Conservation (phyloP, 2,888 invertebrate species). For the Bombyx huttoni region DNA sequence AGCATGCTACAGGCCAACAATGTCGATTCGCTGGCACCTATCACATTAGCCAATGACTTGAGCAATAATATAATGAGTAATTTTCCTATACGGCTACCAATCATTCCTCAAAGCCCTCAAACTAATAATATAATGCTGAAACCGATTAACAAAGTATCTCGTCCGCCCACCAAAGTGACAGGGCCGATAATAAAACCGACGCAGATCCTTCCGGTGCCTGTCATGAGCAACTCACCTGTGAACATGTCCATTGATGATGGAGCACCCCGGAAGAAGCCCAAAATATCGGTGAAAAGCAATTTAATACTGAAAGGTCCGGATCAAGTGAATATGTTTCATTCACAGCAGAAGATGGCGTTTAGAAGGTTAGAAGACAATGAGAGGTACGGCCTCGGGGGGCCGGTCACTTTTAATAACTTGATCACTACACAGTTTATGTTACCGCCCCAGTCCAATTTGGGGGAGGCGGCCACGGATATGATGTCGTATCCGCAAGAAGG, state of each 20-base stretch:
- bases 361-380: constrained; percentile 54
- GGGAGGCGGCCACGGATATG: constrained; percentile 47
- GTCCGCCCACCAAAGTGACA: constrained; percentile 45
- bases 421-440: constrained; percentile 63
- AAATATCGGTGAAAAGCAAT: constrained; percentile 68
- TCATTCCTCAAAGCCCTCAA: constrained; percentile 36
- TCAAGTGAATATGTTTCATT: constrained; percentile 63
- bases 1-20: constrained; percentile 37
- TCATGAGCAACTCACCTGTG: constrained; percentile 51
- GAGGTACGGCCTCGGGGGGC: constrained; percentile 47
- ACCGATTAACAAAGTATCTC: constrained; percentile 47
- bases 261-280: constrained; percentile 57
- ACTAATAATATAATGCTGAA: constrained; percentile 52
- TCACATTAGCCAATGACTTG: constrained; percentile 31
- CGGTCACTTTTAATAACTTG: constrained; percentile 60
- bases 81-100: constrained; percentile 52
- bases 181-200: constrained; percentile 59
- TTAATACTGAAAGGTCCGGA: constrained; percentile 64
- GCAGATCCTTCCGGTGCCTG: constrained; percentile 55
- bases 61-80: constrained; percentile 55
- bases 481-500: constrained; percentile 47
- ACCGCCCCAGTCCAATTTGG: constrained; percentile 44
- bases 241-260: constrained; percentile 44
- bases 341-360: constrained; percentile 65
- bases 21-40: constrained; percentile 37